Conservation (phyloP, 2,888 invertebrate species). For the Eupithecia abbreviata region DNA sequence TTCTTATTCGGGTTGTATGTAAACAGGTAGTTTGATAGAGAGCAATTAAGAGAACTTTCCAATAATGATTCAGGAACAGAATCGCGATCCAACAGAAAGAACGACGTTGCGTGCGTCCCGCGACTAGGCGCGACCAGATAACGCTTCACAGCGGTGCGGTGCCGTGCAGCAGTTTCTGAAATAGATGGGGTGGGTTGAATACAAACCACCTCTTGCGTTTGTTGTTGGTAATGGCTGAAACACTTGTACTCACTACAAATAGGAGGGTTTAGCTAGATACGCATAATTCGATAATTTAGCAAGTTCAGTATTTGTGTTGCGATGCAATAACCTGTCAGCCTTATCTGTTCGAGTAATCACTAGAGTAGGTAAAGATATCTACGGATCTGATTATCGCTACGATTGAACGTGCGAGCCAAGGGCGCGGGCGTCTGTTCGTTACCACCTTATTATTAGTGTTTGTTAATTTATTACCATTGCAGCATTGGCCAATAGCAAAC, state of each 20-base stretch:
- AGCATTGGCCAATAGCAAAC: not conserved
- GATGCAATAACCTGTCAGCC: not conserved
- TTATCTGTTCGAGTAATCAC: conserved; percentile 19
- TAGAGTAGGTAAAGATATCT: not conserved
- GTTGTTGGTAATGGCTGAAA: not conserved
- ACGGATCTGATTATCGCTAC: conserved; percentile 28
- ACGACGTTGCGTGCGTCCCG: not conserved
- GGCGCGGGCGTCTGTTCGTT: conserved; percentile 18
- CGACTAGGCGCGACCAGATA: not conserved
- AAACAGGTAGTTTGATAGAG: not conserved
- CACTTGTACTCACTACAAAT: not conserved
- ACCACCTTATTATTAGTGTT: conserved; percentile 5
- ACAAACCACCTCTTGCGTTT: not conserved
- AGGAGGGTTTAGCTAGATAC: not conserved
- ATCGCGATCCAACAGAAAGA: not conserved
- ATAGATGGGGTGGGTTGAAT: not conserved
- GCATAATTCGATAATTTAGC: not conserved
- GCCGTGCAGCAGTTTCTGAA: not conserved
- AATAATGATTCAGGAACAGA: not conserved
- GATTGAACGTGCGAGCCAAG: conserved; percentile 26
- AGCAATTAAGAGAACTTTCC: not conserved
- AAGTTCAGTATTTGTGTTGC: not conserved
- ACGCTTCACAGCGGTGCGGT: not conserved
- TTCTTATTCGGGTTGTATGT: not conserved
- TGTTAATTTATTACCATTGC: conserved; percentile 1